phyloP scores from a whole-genome alignment of 2,888 invertebrate genomes.

The Acanthosoma haemorrhoidale region DNA sequence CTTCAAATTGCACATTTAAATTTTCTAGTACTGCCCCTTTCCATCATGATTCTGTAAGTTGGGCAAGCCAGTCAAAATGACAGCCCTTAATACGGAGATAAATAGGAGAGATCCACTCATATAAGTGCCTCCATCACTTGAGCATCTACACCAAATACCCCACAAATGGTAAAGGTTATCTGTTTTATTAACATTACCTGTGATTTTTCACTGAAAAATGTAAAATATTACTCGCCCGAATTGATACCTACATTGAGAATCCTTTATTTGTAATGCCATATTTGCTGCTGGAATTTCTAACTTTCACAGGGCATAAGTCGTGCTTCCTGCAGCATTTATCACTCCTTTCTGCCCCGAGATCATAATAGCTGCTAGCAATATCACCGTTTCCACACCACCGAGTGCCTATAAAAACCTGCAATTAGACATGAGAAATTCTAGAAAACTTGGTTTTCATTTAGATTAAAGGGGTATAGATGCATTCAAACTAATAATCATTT shows the following conservation, averaged over 20 bases:
- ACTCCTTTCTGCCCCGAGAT: conserved; percentile 66
- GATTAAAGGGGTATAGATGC: too few species aligned
- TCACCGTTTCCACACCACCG: conserved; percentile 93
- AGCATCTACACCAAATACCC: too few species aligned
- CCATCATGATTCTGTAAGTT: too few species aligned
- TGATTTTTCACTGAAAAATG: neutral
- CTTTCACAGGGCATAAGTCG: conserved; percentile 82
- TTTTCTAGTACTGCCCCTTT: too few species aligned
- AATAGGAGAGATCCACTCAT: too few species aligned
- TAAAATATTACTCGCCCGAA: neutral
- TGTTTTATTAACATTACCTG: too few species aligned
- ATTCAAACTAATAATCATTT: too few species aligned
- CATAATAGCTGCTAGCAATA: conserved; percentile 75
- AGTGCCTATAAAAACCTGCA: conserved; percentile 57
- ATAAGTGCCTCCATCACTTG: too few species aligned
- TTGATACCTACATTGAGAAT: conserved; percentile 44
- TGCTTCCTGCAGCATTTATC: conserved; percentile 84
- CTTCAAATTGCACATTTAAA: too few species aligned
- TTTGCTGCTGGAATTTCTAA: conserved; percentile 60
- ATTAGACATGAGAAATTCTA: conserved; percentile 6
- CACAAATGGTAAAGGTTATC: too few species aligned
- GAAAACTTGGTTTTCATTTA: neutral
- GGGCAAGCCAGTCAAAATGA: too few species aligned
- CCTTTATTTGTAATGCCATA: conserved; percentile 81
- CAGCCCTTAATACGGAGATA: too few species aligned